Base-by-base conservation (phyloP, 1,140 invertebrate genomes). In the Tetraneura akinire region DNA sequence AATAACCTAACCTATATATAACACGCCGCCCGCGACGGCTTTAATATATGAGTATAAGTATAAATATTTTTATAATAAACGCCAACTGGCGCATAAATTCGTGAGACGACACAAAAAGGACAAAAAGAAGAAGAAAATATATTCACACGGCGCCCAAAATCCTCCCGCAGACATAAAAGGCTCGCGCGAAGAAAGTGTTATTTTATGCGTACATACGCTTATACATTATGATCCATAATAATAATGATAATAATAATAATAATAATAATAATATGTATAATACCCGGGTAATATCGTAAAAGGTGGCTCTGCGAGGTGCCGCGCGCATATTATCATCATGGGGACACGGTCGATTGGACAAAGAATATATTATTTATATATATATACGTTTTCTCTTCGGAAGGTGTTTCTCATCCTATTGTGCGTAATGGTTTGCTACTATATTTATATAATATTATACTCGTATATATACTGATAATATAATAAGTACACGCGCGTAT, bases 381-480 rank as follows among this genome's bases (percentile, higher is more conserved):
- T n/a, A n/a, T n/a, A n/a, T n/a, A n/a, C n/a, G n/a, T n/a, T n/a
- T n/a, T n/a, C 32, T 37, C 32, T 37, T 37, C 8, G 32, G 53
- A 78, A 78, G 74, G 74, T 78, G 74, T 78, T 57, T 51, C 68
- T 78, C 55, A n/a, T 78, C 74, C 74, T 78, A 78, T 78, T 78
- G 74, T 78, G 42, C 74, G 55, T 78, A 78, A 78, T 78, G 74
- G 74, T 55, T 78, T 45, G 32, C 74, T 23, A 26, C 53, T 51
- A 62, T 32, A 60, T 23, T 10, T 57, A 57, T 55, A 55, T 11
- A 3, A 57, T 55, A 57, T 18, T 16, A 29, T 29, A 60, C n/a
- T n/a, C 26, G 57, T 60, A 57, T 26, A 57, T n/a, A 13, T n/a
- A n/a, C 21, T n/a, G 55, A 57, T 6, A 57, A 55, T 55, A 55